A percentile compares a stretch with the other conserved stretches of the same genome.
These are phyloP conservation scores for Mola mola DNA, from an alignment of 2,113 vertebrate genomes.

Conservation along the genomic window DNA sequence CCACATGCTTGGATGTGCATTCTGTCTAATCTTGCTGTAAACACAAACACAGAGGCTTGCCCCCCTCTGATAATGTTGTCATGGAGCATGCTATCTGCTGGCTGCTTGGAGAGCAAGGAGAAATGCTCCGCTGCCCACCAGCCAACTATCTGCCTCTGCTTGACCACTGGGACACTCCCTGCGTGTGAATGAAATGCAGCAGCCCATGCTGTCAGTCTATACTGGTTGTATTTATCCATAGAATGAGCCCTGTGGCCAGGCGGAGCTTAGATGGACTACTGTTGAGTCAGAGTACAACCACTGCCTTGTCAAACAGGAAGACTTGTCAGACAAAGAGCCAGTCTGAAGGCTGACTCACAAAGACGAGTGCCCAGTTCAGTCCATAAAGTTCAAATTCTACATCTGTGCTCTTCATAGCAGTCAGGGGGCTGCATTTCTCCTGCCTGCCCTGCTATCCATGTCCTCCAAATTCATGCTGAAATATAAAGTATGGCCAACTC, in stretches of 20 bases:
- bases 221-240: slow-evolving; percentile 23
- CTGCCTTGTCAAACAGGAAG: too few relatives aligned
- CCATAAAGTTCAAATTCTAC: too few relatives aligned
- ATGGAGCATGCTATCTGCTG: slow-evolving; percentile 42
- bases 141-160: slow-evolving; percentile 22
- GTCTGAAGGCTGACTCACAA: too few relatives aligned
- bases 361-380: too few relatives aligned
- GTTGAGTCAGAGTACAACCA: slow-evolving; percentile 1
- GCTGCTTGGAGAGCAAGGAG: slow-evolving; percentile 23
- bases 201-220: slow-evolving; percentile 1
- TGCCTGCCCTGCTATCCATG: too few relatives aligned
- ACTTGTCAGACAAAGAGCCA: too few relatives aligned
- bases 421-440: too few relatives aligned
- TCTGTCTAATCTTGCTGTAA: slow-evolving; percentile 61
- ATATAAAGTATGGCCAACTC: too few relatives aligned
- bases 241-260: slow-evolving; percentile 7
- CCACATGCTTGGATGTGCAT: slow-evolving; percentile 34
- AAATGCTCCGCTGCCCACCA: slow-evolving; percentile 43
- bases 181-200: slow-evolving; percentile 33
- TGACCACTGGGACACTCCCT: slow-evolving; percentile 25
- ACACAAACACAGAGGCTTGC: slow-evolving; percentile 46
- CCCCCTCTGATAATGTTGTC: slow-evolving; percentile 51
- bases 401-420: too few relatives aligned
- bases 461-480: too few relatives aligned
- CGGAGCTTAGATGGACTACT: background rate